These are phyloP conservation scores for Acromyrmex echinatior DNA, from an alignment of 1,140 invertebrate species.

Conservation along the genomic window DNA sequence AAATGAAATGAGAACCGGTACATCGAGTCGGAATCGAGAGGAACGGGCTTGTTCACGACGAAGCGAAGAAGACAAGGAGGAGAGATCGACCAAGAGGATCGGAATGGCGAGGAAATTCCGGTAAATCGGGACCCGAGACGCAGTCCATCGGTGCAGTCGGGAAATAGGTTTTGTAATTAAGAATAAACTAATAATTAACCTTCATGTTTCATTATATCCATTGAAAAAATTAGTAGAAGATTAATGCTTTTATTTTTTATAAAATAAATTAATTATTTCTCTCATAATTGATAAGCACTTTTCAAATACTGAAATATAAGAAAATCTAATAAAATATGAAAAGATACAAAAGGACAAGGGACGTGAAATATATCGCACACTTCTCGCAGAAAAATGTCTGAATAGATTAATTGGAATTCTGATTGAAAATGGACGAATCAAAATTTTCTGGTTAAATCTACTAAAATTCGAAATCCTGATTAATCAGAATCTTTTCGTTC, in stretches of 20 bases:
- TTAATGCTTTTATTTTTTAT: conserved; percentile 1
- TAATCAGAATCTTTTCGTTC: too few relatives aligned
- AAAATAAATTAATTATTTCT: neutral
- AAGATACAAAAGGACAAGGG: neutral
- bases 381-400: neutral
- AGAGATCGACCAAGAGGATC: conserved; percentile 27
- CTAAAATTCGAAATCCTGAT: too few relatives aligned
- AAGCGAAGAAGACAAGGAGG: conserved; percentile 38
- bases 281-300: neutral
- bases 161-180: neutral
- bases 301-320: neutral
- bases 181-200: neutral
- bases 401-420: too few relatives aligned
- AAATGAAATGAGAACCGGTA: conserved; percentile 76
- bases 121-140: conserved; percentile 32
- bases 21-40: conserved; percentile 67
- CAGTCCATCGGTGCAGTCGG: neutral
- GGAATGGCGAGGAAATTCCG: conserved; percentile 32
- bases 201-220: neutral
- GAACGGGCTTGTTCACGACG: conserved; percentile 47
- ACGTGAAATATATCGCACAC: neutral
- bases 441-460: too few relatives aligned
- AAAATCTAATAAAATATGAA: neutral
- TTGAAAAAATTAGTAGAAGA: neutral
- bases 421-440: too few relatives aligned